Percentiles rank a stretch among this genome's conserved stretches.
Conservation (phyloP, 2,888 invertebrate species). For the Argyresthia albistria region DNA sequence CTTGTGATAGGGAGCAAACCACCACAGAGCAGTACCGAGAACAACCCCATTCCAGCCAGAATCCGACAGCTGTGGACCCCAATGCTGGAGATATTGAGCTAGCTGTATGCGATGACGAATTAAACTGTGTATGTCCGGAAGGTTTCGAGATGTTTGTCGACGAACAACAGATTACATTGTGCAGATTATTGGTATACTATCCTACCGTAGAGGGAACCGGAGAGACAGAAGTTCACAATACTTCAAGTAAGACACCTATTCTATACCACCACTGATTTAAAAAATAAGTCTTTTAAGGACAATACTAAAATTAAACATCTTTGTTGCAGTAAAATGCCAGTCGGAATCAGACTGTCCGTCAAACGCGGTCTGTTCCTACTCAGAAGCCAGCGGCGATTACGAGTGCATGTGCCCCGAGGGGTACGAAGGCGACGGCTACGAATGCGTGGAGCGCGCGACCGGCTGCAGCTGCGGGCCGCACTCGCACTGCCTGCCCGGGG, state of each 20-base stretch:
- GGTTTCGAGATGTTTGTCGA: slow-evolving; percentile 37
- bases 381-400: slow-evolving; percentile 65
- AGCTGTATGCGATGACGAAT: slow-evolving; percentile 20
- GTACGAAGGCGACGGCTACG: slow-evolving; percentile 87
- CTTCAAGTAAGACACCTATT: neutral
- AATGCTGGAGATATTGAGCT: slow-evolving; percentile 25
- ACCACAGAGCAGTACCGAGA: slow-evolving; percentile 9
- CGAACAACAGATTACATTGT: neutral
- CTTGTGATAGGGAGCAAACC: slow-evolving; percentile 17
- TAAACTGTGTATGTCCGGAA: slow-evolving; percentile 36
- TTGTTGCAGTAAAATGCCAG: slow-evolving; percentile 78
- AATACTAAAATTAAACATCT: slow-evolving; percentile 8
- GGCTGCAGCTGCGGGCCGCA: slow-evolving; percentile 76
- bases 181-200: too few species aligned
- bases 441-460: slow-evolving; percentile 75
- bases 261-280: neutral
- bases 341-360: slow-evolving; percentile 84
- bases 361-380: slow-evolving; percentile 83
- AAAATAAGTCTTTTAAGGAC: neutral
- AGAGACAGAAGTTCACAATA: neutral
- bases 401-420: slow-evolving; percentile 87
- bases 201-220: neutral
- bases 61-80: slow-evolving; percentile 34
- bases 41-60: neutral
- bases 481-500: slow-evolving; percentile 80